phyloP scores from a whole-genome alignment of 2,797 vertebrate genomes.

The Tiaroga cobitis region DNA sequence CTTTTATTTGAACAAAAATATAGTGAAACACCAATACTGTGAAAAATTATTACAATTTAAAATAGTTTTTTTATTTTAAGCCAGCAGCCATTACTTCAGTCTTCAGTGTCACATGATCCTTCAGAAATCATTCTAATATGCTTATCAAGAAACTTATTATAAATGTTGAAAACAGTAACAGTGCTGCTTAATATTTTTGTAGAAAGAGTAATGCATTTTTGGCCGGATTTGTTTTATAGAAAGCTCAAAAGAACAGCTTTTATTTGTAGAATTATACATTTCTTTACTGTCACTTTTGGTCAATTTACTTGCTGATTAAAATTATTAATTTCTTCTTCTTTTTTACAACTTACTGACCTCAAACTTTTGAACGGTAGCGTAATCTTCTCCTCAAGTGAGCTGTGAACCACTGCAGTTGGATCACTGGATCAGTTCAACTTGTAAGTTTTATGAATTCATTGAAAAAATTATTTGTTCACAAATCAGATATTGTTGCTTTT shows the following conservation, averaged over 20 bases:
- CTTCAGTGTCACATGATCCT: neutral
- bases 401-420: neutral
- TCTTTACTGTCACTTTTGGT: neutral
- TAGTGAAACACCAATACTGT: neutral
- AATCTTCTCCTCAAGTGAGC: neutral
- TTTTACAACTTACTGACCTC: neutral
- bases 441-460: neutral
- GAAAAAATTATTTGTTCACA: neutral
- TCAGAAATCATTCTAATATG: neutral
- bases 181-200: no score
- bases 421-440: neutral
- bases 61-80: neutral
- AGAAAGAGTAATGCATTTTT: neutral
- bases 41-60: neutral
- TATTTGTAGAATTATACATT: neutral
- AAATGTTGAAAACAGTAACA: neutral
- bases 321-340: neutral
- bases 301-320: neutral
- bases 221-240: neutral
- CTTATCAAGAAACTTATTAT: neutral
- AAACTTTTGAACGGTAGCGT: neutral
- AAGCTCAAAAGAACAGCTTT: neutral
- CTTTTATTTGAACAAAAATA: neutral
- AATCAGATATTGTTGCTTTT: neutral
- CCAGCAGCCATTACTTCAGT: neutral